Percentiles rank a stretch among this genome's conserved stretches.
phyloP scores from a whole-genome alignment of 2,113 vertebrate genomes.

The Empidonax alnorum region DNA sequence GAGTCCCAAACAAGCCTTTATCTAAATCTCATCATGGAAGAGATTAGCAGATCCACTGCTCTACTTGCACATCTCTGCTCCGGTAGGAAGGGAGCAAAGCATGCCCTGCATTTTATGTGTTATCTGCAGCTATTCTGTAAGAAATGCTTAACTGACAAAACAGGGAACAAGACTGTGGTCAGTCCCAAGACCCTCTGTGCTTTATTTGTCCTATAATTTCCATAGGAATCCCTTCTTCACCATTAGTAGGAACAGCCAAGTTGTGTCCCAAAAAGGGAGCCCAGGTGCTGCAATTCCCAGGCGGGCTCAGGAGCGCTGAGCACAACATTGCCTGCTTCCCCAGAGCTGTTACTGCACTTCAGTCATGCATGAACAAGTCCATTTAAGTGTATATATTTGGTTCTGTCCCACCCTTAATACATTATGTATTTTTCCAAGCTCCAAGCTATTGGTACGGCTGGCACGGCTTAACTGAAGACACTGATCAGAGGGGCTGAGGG shows the following conservation, averaged over 20 bases:
- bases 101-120: not conserved
- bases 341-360: accelerated
- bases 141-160: not conserved
- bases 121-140: not conserved
- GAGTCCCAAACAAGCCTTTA: not conserved
- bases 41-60: not conserved
- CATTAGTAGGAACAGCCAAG: not conserved
- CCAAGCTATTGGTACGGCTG: not conserved
- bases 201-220: not conserved
- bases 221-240: not conserved
- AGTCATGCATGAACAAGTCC: not conserved
- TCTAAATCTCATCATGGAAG: not conserved
- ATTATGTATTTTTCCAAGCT: not conserved
- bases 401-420: not conserved
- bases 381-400: not conserved
- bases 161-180: not conserved
- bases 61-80: not conserved
- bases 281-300: not conserved
- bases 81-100: not conserved
- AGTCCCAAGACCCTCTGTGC: not conserved
- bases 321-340: not conserved
- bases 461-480: not conserved
- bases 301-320: not conserved
- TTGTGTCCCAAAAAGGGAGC: not conserved
- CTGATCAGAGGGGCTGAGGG: not conserved